These are phyloP conservation scores for Mayetiola destructor DNA, from an alignment of 2,888 invertebrate genomes.

Conservation along the genomic window DNA sequence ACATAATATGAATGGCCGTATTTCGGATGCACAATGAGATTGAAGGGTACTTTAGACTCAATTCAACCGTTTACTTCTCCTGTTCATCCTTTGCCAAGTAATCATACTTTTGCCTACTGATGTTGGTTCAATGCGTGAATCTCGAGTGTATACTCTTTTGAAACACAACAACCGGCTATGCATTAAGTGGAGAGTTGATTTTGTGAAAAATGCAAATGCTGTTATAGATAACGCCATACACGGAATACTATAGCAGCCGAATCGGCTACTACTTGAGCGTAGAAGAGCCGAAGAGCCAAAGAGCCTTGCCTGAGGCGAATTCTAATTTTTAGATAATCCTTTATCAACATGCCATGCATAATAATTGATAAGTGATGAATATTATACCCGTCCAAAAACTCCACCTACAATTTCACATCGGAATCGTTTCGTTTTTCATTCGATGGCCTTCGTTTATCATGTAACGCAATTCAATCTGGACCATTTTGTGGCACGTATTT, in stretches of 20 bases:
- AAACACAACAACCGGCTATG: background rate
- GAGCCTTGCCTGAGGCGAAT: constrained; percentile 15
- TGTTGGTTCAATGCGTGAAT: no score
- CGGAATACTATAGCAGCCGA: no score
- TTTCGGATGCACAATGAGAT: background rate
- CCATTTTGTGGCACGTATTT: no score
- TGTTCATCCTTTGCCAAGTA: no score
- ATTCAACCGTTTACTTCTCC: constrained; percentile 1
- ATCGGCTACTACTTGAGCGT: no score
- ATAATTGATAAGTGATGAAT: constrained; percentile 15
- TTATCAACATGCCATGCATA: constrained; percentile 16
- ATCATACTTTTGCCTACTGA: no score
- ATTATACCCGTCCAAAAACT: no score
- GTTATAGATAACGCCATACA: constrained; percentile 6
- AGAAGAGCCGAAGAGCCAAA: no score
- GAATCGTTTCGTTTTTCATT: no score
- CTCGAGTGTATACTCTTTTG: background rate
- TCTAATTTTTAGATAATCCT: constrained; percentile 17
- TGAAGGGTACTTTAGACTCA: background rate
- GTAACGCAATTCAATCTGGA: no score
- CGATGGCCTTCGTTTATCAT: no score
- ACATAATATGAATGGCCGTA: constrained; percentile 9
- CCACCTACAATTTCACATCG: no score
- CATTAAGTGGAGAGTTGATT: background rate
- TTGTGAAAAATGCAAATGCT: constrained; percentile 3